phyloP scores from a whole-genome alignment of 2,113 vertebrate species.

The Poeciliopsis occidentalis region DNA sequence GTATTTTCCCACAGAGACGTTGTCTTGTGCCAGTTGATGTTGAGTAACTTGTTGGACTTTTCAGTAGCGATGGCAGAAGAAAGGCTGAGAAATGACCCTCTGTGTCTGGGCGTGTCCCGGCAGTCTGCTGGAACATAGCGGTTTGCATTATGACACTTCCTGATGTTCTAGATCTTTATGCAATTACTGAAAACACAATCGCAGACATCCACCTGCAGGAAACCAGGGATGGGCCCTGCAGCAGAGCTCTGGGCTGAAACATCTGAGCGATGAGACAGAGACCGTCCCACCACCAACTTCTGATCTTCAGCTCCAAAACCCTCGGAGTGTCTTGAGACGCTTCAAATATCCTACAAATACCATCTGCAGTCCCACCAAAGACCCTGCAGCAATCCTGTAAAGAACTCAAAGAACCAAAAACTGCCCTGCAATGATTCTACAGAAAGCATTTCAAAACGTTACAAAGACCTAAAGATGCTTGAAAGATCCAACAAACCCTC shows the following conservation, averaged over 20 bases:
- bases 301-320: no score
- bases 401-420: no score
- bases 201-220: background rate
- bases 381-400: no score
- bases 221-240: background rate
- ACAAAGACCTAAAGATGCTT: no score
- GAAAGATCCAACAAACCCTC: no score
- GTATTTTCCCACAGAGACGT: constrained; percentile 4
- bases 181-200: background rate
- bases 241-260: background rate
- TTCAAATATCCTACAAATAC: no score
- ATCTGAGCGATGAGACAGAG: no score
- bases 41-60: constrained; percentile 34
- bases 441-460: no score
- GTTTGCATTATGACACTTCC: constrained; percentile 16
- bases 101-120: constrained; percentile 14
- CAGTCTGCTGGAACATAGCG: background rate
- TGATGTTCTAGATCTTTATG: background rate
- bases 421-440: no score
- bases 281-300: no score
- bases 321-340: no score
- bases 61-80: constrained; percentile 20
- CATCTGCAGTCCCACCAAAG: no score
- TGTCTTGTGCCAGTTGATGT: constrained; percentile 1
- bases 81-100: constrained; percentile 25